Percentiles rank a stretch among this genome's conserved stretches.
Conservation (phyloP, 2,113 vertebrate species). For the Tragelaphus imberbis region DNA sequence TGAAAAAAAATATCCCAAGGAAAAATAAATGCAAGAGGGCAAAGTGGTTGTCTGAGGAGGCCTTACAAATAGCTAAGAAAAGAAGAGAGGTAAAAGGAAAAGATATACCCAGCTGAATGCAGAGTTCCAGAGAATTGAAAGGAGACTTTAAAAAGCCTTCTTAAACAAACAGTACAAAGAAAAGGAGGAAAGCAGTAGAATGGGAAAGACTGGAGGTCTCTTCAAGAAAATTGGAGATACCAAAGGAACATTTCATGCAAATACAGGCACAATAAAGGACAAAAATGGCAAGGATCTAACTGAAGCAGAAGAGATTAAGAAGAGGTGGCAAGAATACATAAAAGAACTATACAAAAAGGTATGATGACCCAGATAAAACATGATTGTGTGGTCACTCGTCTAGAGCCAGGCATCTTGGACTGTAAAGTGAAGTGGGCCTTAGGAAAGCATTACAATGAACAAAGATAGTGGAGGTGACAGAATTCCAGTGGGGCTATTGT, state of each 20-base stretch:
- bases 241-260: background rate
- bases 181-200: background rate
- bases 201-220: background rate
- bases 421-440: background rate
- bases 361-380: background rate
- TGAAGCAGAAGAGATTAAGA: background rate
- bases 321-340: background rate
- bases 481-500: background rate
- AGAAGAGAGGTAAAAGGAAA: background rate
- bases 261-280: background rate
- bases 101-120: background rate
- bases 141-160: background rate
- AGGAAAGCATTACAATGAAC: background rate
- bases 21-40: background rate
- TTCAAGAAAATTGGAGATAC: background rate
- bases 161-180: background rate
- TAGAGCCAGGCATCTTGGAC: background rate
- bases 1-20: background rate
- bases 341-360: background rate
- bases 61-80: background rate
- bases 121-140: background rate
- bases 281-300: background rate
- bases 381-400: background rate
- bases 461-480: background rate
- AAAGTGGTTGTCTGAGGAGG: background rate